phyloP scores from a whole-genome alignment of 2,888 invertebrate species.

The Rotaria magnacalcarata region DNA sequence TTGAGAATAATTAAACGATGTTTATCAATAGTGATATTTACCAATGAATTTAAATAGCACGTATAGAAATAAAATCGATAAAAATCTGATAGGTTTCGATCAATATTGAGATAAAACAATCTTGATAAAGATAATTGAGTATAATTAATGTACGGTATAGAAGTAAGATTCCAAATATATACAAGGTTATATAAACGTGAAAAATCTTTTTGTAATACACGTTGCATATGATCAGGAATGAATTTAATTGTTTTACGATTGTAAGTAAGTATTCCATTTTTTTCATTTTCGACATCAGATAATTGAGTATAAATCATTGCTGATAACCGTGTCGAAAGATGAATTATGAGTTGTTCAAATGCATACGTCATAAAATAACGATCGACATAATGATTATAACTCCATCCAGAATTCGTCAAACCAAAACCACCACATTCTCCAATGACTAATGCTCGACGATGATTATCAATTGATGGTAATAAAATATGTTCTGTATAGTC shows the following conservation, averaged over 20 bases:
- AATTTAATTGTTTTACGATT: not conserved
- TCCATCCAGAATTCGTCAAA: not conserved
- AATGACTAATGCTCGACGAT: not conserved
- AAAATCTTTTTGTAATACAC: not conserved
- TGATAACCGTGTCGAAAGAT: not conserved
- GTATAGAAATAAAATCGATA: not conserved
- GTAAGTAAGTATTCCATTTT: not conserved
- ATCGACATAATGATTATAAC: not conserved
- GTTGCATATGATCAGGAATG: not conserved
- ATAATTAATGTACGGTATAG: not conserved
- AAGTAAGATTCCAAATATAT: not conserved
- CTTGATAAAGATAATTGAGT: not conserved
- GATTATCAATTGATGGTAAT: not conserved
- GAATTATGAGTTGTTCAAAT: not conserved
- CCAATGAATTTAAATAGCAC: not conserved
- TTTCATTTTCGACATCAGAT: not conserved
- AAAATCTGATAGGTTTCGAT: not conserved
- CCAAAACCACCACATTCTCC: not conserved
- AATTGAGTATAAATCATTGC: not conserved
- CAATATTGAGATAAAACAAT: not conserved
- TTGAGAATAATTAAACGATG: not conserved
- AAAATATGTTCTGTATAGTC: not conserved
- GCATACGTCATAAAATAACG: not conserved
- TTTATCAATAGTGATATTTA: not conserved
- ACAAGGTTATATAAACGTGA: not conserved